These are phyloP conservation scores for Gerris buenoi DNA, from an alignment of 1,140 invertebrate species.

Conservation along the genomic window DNA sequence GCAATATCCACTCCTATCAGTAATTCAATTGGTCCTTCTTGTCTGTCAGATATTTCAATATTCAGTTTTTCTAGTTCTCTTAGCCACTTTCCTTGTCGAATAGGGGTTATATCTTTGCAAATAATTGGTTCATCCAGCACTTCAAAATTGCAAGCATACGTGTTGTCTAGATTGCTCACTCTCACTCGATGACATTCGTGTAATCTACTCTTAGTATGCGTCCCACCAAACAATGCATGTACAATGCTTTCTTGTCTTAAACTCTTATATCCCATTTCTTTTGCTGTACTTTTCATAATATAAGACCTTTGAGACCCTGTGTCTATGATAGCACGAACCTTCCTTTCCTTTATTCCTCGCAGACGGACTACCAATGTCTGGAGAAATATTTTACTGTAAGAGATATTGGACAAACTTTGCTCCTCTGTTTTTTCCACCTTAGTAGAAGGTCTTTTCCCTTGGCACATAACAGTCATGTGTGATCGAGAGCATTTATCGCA, in stretches of 20 bases:
- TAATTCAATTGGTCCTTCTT: neutral
- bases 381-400: neutral
- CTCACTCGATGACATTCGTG: neutral
- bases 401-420: neutral
- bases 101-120: neutral
- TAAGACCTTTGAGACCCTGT: neutral
- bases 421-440: neutral
- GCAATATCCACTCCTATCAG: slow-evolving; percentile 4
- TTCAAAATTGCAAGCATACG: slow-evolving; percentile 10
- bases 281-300: neutral
- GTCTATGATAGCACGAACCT: neutral
- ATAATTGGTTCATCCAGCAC: slow-evolving; percentile 8
- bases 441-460: neutral
- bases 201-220: neutral
- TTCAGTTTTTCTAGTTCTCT: neutral
- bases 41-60: neutral
- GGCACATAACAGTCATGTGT: neutral
- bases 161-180: neutral
- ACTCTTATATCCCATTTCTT: neutral
- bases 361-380: neutral
- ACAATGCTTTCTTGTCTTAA: slow-evolving; percentile 6
- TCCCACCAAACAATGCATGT: slow-evolving; percentile 6
- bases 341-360: neutral
- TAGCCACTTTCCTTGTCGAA: neutral
- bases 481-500: neutral